phyloP scores from a whole-genome alignment of 2,113 vertebrate species.

The Corythoichthys haematopterus region DNA sequence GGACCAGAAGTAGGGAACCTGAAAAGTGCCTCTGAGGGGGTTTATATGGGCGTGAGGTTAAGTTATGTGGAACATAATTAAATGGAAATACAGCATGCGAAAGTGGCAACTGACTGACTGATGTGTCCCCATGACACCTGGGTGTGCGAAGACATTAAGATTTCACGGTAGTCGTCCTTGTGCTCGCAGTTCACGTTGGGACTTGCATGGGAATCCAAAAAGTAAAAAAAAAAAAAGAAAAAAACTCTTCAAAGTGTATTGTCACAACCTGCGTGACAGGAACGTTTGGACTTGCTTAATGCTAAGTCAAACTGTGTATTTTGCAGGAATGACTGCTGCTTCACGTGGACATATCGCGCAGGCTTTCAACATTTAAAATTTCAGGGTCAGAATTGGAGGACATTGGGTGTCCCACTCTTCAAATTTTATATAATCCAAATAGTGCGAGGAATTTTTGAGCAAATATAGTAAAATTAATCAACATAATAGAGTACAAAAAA shows the following conservation, averaged over 20 bases:
- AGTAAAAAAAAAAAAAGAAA: neutral
- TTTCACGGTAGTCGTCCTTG: neutral
- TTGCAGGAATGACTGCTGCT: too few relatives aligned
- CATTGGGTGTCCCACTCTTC: too few relatives aligned
- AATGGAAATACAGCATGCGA: neutral
- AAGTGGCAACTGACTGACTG: neutral
- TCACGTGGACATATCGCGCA: too few relatives aligned
- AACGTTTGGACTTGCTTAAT: neutral
- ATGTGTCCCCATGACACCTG: neutral
- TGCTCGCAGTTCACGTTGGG: neutral
- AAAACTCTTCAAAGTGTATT: neutral
- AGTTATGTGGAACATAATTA: neutral
- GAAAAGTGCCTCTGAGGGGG: neutral
- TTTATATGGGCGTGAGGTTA: neutral
- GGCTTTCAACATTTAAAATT: too few relatives aligned
- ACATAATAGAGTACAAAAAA: too few relatives aligned
- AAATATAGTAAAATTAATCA: too few relatives aligned
- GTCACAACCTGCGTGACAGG: neutral
- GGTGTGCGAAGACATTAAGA: neutral
- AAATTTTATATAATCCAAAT: too few relatives aligned
- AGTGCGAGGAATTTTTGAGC: too few relatives aligned
- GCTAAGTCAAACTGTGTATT: too few relatives aligned
- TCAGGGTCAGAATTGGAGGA: too few relatives aligned
- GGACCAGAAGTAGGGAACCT: neutral
- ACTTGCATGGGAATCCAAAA: neutral